These are phyloP conservation scores for Drosophila chauvacae DNA, from an alignment of 1,140 invertebrate genomes.

Conservation along the genomic window DNA sequence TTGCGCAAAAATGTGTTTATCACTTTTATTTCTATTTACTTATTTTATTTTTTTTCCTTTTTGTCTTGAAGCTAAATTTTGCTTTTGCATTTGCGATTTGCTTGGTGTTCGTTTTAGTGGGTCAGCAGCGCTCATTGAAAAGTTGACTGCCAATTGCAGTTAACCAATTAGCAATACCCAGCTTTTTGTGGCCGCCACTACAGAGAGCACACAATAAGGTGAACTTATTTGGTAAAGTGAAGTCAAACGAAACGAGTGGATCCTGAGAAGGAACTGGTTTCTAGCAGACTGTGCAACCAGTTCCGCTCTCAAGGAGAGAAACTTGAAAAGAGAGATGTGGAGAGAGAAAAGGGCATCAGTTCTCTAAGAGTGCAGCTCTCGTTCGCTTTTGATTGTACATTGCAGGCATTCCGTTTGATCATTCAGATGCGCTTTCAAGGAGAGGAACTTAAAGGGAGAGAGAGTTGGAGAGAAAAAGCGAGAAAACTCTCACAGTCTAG, in stretches of 20 bases:
- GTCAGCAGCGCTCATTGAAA: constrained; percentile 69
- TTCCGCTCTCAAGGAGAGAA: too few relatives aligned
- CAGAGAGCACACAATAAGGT: constrained; percentile 3
- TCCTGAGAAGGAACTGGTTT: background rate
- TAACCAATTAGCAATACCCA: constrained; percentile 65
- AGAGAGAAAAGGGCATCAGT: background rate
- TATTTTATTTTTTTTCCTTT: constrained; percentile 7
- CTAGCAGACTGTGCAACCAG: background rate
- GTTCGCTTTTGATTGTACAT: background rate
- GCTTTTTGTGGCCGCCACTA: constrained; percentile 24
- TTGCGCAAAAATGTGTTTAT: constrained; percentile 20
- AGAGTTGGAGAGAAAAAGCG: background rate
- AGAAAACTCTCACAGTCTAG: background rate
- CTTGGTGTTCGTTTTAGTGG: constrained; percentile 33
- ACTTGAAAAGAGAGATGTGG: background rate
- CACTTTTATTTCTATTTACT: constrained; percentile 6
- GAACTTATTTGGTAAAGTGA: background rate
- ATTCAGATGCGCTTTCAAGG: background rate
- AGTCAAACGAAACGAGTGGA: background rate
- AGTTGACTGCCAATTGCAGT: constrained; percentile 69
- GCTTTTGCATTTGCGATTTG: constrained; percentile 54
- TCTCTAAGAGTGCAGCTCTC: background rate
- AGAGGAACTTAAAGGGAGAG: background rate
- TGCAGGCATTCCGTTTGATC: background rate
- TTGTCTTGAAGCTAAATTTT: constrained; percentile 46